phyloP scores from a whole-genome alignment of 1,140 invertebrate genomes.

The Coelopa frigida region DNA sequence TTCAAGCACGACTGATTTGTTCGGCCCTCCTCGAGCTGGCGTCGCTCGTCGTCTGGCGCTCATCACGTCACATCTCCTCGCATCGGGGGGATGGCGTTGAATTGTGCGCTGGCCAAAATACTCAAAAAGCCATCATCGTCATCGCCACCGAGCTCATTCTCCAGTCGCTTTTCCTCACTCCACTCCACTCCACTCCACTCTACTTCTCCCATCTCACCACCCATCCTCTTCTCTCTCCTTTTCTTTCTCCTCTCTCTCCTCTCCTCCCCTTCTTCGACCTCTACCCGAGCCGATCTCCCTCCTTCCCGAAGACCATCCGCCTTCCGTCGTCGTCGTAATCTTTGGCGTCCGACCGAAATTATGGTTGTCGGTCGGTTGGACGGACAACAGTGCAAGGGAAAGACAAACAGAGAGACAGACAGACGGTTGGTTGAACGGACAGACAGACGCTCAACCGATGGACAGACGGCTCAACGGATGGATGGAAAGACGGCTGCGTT shows the following conservation, averaged over 20 bases:
- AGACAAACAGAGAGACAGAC: not conserved
- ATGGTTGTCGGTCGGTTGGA: not conserved
- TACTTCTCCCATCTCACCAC: not conserved
- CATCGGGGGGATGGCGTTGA: no score
- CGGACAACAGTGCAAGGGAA: not conserved
- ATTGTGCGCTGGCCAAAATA: no score
- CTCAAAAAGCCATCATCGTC: no score
- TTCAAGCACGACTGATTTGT: slow-evolving; percentile 45
- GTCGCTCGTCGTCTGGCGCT: no score
- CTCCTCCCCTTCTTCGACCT: not conserved
- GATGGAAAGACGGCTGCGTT: not conserved
- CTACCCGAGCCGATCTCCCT: not conserved
- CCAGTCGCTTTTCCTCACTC: not conserved
- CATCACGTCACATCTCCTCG: no score
- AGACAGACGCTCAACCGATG: slow-evolving; percentile 1
- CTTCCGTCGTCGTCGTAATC: no score
- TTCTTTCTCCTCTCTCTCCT: not conserved
- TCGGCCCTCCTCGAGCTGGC: slow-evolving; percentile 26
- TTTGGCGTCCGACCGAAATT: not conserved
- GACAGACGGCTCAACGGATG: not conserved
- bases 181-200: not conserved
- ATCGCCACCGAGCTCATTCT: no score
- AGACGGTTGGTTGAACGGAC: not conserved
- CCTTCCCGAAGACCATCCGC: no score
- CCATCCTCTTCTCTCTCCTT: not conserved